Conservation (phyloP, 2,888 invertebrate genomes). For the Trilocha varians region DNA sequence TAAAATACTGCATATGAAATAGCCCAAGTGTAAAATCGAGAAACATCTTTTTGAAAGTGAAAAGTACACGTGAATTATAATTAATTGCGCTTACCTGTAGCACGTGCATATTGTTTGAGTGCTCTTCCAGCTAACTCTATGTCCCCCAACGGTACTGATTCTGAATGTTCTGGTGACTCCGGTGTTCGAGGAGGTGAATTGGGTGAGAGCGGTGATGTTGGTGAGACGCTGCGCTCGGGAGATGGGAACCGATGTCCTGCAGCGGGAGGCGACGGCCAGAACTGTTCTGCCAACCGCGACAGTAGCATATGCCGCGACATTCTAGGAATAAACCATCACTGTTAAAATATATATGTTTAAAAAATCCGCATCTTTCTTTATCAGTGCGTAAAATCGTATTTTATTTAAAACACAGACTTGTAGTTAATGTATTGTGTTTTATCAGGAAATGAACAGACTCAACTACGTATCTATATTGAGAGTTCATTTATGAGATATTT, state of each 20-base stretch:
- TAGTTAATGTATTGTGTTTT: too few species aligned
- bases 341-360: neutral
- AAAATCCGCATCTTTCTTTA: too few species aligned
- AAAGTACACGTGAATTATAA: too few species aligned
- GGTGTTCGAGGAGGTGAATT: constrained; percentile 51
- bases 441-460: too few species aligned
- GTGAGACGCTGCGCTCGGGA: constrained; percentile 55
- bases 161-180: constrained; percentile 43
- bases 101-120: constrained; percentile 64
- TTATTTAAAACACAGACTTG: too few species aligned
- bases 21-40: too few species aligned
- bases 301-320: constrained; percentile 66
- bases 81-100: constrained; percentile 42
- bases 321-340: constrained; percentile 20
- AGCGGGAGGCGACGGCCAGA: constrained; percentile 49
- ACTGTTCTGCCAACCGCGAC: constrained; percentile 64
- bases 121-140: constrained; percentile 63
- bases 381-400: too few species aligned
- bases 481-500: too few species aligned
- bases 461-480: too few species aligned
- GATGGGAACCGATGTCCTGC: constrained; percentile 53
- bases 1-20: too few species aligned
- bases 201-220: constrained; percentile 42
- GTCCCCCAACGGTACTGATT: constrained; percentile 54
- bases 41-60: too few species aligned